phyloP scores from a whole-genome alignment of 2,113 vertebrate species.

The Apistogramma diplotaenia region DNA sequence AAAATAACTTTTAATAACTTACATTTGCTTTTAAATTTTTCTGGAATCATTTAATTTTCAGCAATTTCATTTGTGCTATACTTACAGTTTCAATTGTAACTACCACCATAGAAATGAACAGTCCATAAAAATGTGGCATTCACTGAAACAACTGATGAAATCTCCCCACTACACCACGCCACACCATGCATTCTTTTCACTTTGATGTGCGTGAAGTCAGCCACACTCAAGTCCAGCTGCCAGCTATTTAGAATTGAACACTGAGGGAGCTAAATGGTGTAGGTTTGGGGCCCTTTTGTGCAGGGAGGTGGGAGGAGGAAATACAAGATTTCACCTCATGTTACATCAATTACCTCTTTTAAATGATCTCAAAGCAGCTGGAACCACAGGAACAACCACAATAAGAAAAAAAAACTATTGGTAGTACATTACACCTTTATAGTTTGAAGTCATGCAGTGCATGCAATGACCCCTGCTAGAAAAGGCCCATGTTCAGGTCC shows the following conservation, averaged over 20 bases:
- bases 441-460: neutral
- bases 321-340: neutral
- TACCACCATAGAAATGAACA: neutral
- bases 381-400: neutral
- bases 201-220: neutral
- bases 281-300: neutral
- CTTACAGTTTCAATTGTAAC: neutral
- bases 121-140: neutral
- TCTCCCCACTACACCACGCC: neutral
- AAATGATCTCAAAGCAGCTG: neutral
- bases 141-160: neutral
- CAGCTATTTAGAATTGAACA: too few relatives aligned
- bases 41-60: neutral
- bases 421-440: neutral
- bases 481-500: neutral
- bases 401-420: neutral
- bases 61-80: neutral
- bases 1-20: neutral
- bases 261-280: neutral
- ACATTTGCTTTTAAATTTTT: neutral
- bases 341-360: neutral
- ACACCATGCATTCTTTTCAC: neutral
- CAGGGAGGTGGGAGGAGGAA: neutral
- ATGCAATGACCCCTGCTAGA: neutral
- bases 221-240: neutral